These are phyloP conservation scores for Ladona fulva DNA, from an alignment of 1,140 invertebrate species.

Conservation along the genomic window DNA sequence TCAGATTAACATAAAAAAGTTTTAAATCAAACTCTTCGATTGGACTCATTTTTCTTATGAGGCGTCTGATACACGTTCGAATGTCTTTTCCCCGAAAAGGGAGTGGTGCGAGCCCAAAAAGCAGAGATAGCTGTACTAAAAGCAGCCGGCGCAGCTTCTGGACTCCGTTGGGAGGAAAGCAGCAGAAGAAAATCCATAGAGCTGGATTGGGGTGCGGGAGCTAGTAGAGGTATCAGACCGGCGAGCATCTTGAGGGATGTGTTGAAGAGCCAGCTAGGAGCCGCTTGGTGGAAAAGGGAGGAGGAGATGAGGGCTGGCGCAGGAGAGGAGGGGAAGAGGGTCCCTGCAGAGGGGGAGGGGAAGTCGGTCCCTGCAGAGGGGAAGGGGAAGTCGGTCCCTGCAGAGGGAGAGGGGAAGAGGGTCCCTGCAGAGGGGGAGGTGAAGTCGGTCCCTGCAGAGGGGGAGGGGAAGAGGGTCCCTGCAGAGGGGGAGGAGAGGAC, in stretches of 20 bases:
- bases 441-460: constrained; percentile 31
- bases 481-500: constrained; percentile 5
- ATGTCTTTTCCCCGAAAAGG: constrained; percentile 43
- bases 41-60: neutral
- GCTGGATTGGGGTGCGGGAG: neutral
- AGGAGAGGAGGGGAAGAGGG: constrained; percentile 34
- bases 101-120: constrained; percentile 51
- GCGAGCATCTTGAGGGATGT: constrained; percentile 34
- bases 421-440: constrained; percentile 39
- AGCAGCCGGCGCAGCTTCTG: constrained; percentile 31
- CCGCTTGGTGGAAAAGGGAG: neutral
- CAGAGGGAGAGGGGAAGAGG: constrained; percentile 19
- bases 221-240: constrained; percentile 25
- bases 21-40: neutral
- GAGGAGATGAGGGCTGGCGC: constrained; percentile 32
- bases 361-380: constrained; percentile 31
- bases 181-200: neutral
- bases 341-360: constrained; percentile 38
- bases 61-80: neutral
- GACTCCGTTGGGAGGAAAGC: neutral
- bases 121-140: constrained; percentile 54
- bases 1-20: too few relatives aligned
- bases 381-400: constrained; percentile 27
- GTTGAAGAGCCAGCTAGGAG: constrained; percentile 21
- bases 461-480: constrained; percentile 27